phyloP scores from a whole-genome alignment of 2,888 invertebrate genomes.

The Leptopterna dolabrata region DNA sequence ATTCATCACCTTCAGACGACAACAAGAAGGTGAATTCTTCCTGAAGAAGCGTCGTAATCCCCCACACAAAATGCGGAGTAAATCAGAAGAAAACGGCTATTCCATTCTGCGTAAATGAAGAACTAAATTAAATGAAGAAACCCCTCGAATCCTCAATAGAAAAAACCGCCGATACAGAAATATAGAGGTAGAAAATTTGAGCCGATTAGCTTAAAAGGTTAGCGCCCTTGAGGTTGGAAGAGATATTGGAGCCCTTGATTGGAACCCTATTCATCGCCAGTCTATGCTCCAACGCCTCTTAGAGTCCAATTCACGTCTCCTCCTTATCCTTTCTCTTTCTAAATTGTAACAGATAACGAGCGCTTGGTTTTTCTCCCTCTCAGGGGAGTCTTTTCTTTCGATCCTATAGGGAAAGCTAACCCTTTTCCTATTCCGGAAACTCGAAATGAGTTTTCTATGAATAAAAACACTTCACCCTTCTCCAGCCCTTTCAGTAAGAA shows the following conservation, averaged over 20 bases:
- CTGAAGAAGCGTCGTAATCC: not conserved
- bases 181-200: conserved; percentile 16
- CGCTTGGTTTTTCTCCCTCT: conserved; percentile 22
- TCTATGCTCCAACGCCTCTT: not conserved
- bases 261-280: conserved; percentile 36
- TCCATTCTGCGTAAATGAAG: not conserved
- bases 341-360: conserved; percentile 41
- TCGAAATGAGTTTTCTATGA: conserved; percentile 34
- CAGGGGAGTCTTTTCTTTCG: not conserved
- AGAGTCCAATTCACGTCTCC: conserved; percentile 9
- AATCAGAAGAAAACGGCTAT: not conserved
- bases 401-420: not conserved
- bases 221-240: conserved; percentile 11
- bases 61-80: not conserved
- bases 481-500: not conserved
- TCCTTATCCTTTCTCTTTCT: not conserved
- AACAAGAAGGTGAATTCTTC: not conserved
- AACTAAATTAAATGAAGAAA: not conserved
- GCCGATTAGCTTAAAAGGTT: conserved; percentile 37
- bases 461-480: conserved; percentile 14
- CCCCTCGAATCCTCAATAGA: not conserved
- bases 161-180: not conserved
- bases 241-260: not conserved
- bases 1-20: too few relatives aligned
- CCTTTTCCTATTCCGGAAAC: not conserved